Percentiles rank a stretch among this genome's conserved stretches.
These are phyloP conservation scores for Hoplias malabaricus DNA, from an alignment of 2,113 vertebrate genomes.

Conservation along the genomic window DNA sequence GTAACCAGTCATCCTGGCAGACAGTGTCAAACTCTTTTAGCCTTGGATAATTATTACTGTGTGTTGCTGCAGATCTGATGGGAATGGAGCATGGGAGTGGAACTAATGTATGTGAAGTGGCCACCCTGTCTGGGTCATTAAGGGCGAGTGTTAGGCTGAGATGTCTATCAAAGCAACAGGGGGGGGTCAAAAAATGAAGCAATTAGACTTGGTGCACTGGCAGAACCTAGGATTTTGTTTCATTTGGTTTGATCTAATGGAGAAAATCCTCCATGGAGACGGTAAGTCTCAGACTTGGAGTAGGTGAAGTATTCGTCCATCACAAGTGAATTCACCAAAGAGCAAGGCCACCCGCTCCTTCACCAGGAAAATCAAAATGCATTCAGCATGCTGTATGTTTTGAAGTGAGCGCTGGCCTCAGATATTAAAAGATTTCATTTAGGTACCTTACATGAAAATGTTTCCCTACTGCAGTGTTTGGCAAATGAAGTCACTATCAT, in stretches of 20 bases:
- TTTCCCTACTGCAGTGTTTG: too few relatives aligned
- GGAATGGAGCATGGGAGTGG: background rate
- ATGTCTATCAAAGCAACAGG: slow-evolving; percentile 31
- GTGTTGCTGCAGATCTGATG: slow-evolving; percentile 3
- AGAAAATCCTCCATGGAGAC: background rate
- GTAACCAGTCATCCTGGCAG: background rate
- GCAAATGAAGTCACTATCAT: too few relatives aligned
- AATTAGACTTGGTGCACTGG: slow-evolving; percentile 22
- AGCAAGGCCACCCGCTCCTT: too few relatives aligned
- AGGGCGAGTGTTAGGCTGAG: slow-evolving; percentile 14
- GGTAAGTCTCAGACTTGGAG: background rate
- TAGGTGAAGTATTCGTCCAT: too few relatives aligned
- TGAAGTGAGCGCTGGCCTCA: too few relatives aligned
- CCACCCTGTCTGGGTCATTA: slow-evolving; percentile 14
- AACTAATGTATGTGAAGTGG: slow-evolving; percentile 18
- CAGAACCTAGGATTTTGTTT: slow-evolving; percentile 10
- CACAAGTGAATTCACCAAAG: too few relatives aligned
- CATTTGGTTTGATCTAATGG: background rate
- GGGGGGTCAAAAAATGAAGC: slow-evolving; percentile 3
- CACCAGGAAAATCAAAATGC: too few relatives aligned
- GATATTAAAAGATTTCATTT: too few relatives aligned
- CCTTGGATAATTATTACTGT: slow-evolving; percentile 28
- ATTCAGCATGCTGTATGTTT: too few relatives aligned
- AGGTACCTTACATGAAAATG: too few relatives aligned
- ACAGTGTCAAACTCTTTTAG: background rate